These are phyloP conservation scores for Drosophila jambulina DNA, from an alignment of 1,140 invertebrate species.

Conservation along the genomic window DNA sequence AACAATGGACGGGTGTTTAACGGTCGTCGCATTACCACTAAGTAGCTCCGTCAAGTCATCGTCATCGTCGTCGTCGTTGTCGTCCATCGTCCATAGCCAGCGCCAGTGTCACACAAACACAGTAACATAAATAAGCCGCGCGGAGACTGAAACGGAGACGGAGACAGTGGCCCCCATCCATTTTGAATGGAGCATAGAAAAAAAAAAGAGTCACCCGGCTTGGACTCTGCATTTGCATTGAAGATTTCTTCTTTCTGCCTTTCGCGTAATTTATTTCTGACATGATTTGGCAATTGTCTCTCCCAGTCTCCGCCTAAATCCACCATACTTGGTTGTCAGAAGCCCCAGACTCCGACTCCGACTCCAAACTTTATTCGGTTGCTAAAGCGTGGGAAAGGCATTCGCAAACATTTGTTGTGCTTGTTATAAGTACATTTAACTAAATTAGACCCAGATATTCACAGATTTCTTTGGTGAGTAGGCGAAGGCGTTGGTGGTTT, in stretches of 20 bases:
- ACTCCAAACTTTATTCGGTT: slow-evolving; percentile 38
- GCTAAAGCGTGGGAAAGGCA: slow-evolving; percentile 70
- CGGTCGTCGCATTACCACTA: slow-evolving; percentile 64
- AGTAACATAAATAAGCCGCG: slow-evolving; percentile 72
- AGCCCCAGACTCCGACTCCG: neutral
- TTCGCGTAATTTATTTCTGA: slow-evolving; percentile 68
- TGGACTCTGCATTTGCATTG: slow-evolving; percentile 55
- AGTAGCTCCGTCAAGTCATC: slow-evolving; percentile 52
- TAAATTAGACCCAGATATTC: slow-evolving; percentile 42
- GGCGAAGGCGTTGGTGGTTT: slow-evolving; percentile 19
- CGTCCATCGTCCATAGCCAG: slow-evolving; percentile 2
- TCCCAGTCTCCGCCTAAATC: slow-evolving; percentile 16
- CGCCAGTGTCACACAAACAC: slow-evolving; percentile 45
- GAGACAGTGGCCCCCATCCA: slow-evolving; percentile 39
- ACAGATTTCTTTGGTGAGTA: slow-evolving; percentile 6
- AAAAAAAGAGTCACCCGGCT: slow-evolving; percentile 31
- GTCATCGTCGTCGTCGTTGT: slow-evolving; percentile 16
- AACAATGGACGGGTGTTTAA: slow-evolving; percentile 53
- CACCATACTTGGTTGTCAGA: slow-evolving; percentile 38
- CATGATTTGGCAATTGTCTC: slow-evolving; percentile 56
- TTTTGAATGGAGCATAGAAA: slow-evolving; percentile 39
- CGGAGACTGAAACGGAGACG: slow-evolving; percentile 1
- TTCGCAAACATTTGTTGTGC: slow-evolving; percentile 39
- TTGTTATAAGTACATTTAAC: slow-evolving; percentile 46
- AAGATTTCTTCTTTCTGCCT: slow-evolving; percentile 38